Conservation (phyloP, 2,888 invertebrate genomes). For the Athrips mouffetella region DNA sequence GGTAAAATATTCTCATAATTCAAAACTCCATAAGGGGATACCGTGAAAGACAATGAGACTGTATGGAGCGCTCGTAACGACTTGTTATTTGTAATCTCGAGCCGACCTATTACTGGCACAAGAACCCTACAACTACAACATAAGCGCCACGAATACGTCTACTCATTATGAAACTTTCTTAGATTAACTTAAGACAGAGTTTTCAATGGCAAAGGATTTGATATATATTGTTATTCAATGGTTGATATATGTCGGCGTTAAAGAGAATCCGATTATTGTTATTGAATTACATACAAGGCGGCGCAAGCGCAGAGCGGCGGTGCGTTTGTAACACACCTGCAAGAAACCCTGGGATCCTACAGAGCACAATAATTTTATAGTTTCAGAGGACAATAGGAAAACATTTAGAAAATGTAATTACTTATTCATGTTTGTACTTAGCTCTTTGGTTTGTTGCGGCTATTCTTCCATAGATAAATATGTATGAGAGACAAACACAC, state of each 20-base stretch:
- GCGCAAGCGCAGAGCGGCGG: conserved; percentile 18
- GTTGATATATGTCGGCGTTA: conserved; percentile 36
- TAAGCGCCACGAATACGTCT: background rate
- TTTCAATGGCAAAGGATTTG: background rate
- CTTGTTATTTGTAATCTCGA: conserved; percentile 41
- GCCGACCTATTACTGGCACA: conserved; percentile 36
- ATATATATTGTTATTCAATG: background rate
- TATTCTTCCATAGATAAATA: background rate
- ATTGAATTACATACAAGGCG: conserved; percentile 52
- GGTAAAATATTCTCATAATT: conserved; percentile 18
- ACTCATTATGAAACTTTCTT: background rate
- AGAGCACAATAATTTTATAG: background rate
- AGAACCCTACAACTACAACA: conserved; percentile 20
- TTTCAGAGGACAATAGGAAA: background rate
- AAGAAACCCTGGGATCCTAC: conserved; percentile 7
- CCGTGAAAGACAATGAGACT: conserved; percentile 21
- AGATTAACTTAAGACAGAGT: background rate
- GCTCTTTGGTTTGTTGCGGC: background rate
- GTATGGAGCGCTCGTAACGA: conserved; percentile 29
- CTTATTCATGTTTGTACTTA: conserved; percentile 1
- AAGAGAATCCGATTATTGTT: conserved; percentile 56
- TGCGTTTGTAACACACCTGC: conserved; percentile 19
- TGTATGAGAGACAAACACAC: background rate
- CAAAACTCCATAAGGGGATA: conserved; percentile 7
- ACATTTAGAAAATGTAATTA: conserved; percentile 2